phyloP scores from a whole-genome alignment of 2,888 invertebrate genomes.

The Tinea trinotella region DNA sequence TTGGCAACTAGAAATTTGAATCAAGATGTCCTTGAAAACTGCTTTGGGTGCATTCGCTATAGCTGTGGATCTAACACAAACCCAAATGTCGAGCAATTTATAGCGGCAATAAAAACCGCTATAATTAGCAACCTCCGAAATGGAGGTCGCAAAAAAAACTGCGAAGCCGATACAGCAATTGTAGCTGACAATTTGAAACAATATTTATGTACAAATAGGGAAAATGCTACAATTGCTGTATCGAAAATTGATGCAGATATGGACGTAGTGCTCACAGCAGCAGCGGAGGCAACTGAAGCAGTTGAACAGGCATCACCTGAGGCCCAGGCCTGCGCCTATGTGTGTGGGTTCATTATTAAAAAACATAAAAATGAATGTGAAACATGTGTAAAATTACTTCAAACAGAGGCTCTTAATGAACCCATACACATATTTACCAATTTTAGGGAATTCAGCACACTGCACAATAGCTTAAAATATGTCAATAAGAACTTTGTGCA shows the following conservation, averaged over 20 bases:
- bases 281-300: conserved; percentile 1
- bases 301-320: conserved; percentile 5
- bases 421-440: no score
- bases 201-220: no score
- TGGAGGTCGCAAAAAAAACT: conserved; percentile 21
- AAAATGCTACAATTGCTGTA: no score
- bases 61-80: conserved; percentile 28
- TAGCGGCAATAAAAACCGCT: conserved; percentile 25
- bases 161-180: conserved; percentile 22
- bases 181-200: not conserved
- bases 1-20: conserved; percentile 23
- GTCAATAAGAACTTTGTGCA: no score
- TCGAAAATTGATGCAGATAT: no score
- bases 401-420: no score
- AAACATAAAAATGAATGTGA: not conserved
- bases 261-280: no score
- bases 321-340: not conserved
- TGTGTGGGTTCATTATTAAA: conserved; percentile 12
- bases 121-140: conserved; percentile 21
- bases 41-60: conserved; percentile 22
- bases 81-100: conserved; percentile 26
- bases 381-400: not conserved
- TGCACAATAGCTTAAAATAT: no score
- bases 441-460: no score
- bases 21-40: conserved; percentile 26